Evolutionary conservation across 2,113 vertebrate species (phyloP).

Genomic region (Cyanoramphus novaezelandiae): DNA sequence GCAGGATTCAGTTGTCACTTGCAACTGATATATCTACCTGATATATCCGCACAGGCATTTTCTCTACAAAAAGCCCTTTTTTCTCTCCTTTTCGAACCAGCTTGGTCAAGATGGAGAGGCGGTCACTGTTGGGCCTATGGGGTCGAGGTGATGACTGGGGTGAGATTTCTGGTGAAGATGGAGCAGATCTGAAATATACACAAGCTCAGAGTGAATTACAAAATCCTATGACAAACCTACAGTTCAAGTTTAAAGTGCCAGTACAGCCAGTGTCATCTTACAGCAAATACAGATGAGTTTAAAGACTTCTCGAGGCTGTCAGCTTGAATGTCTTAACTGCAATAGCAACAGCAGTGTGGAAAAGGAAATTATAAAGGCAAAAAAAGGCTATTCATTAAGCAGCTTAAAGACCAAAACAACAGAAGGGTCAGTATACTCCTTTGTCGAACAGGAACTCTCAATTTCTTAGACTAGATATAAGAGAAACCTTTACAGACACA

Average conservation of each 20-base stretch:
- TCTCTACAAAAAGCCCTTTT: conserved; percentile 97
- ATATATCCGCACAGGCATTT: conserved; percentile 96
- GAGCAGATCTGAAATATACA: conserved; percentile 84
- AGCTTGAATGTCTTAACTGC: background rate
- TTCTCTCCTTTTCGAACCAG: conserved; percentile 96
- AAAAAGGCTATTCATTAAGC: background rate
- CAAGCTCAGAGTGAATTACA: background rate
- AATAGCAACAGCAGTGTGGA: background rate
- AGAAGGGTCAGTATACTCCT: background rate
- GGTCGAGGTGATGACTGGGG: conserved; percentile 96
- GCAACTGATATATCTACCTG: conserved; percentile 78
- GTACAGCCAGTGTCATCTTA: background rate
- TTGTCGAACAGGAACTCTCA: background rate
- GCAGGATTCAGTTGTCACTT: background rate
- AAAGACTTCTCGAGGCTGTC: background rate
- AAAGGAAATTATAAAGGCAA: background rate
- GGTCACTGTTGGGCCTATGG: conserved; percentile 93
- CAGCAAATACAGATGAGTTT: background rate
- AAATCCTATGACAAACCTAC: background rate
- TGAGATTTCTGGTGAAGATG: conserved; percentile 95
- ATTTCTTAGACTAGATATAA: background rate
- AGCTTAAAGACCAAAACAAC: background rate
- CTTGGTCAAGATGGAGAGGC: conserved; percentile 94
- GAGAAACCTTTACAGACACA: background rate
- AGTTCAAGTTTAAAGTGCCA: background rate